Conservation (phyloP, 2,797 vertebrate species). For the Cirrhinus molitorella region DNA sequence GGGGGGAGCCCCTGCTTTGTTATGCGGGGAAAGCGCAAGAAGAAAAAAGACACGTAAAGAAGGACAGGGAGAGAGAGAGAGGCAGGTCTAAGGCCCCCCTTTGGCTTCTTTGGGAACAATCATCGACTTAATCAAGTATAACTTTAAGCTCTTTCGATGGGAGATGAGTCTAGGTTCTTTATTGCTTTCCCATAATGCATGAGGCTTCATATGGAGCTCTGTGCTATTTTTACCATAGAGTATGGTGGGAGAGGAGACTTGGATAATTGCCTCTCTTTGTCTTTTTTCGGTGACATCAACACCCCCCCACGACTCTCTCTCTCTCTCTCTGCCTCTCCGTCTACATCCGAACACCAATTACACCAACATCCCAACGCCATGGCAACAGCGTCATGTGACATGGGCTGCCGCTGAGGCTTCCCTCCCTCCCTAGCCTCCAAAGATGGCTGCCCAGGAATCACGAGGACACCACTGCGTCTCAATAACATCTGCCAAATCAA, state of each 20-base stretch:
- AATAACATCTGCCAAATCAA: slow-evolving; percentile 41
- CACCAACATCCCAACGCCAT: slow-evolving; percentile 78
- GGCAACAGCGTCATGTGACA: slow-evolving; percentile 80
- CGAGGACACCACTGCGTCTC: slow-evolving; percentile 66
- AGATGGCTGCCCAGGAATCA: slow-evolving; percentile 75
- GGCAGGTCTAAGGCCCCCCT: slow-evolving; percentile 50
- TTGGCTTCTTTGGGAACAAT: slow-evolving; percentile 13
- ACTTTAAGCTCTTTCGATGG: not conserved
- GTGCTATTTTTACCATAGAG: slow-evolving; percentile 61
- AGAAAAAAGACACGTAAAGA: not conserved
- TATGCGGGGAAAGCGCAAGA: slow-evolving; percentile 30
- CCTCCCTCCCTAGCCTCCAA: slow-evolving; percentile 68
- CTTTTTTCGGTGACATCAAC: slow-evolving; percentile 63
- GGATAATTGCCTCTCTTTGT: slow-evolving; percentile 64
- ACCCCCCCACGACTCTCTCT: slow-evolving; percentile 46
- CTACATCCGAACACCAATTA: slow-evolving; percentile 68
- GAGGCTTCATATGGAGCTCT: slow-evolving; percentile 31
- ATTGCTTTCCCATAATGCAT: slow-evolving; percentile 37
- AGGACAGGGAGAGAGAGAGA: not conserved
- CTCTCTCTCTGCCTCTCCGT: slow-evolving; percentile 57
- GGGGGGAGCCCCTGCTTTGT: slow-evolving; percentile 73
- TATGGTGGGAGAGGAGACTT: slow-evolving; percentile 36
- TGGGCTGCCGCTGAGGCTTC: slow-evolving; percentile 60
- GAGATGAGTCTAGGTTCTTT: slow-evolving; percentile 11
- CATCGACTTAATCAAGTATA: not conserved